phyloP scores from a whole-genome alignment of 2,888 invertebrate species.

The Nysson spinosus region DNA sequence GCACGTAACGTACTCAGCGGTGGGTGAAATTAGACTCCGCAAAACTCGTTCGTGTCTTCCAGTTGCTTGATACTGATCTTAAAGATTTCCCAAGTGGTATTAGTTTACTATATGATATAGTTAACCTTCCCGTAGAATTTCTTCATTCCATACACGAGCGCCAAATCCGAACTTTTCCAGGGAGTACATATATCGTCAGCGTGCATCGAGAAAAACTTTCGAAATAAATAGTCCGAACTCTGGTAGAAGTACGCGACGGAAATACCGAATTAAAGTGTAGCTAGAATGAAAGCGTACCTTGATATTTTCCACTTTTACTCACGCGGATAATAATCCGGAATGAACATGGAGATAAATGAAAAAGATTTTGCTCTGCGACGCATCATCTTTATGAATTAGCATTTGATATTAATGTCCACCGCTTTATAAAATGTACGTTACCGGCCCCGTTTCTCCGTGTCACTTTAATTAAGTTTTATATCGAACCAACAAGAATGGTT shows the following conservation, averaged over 20 bases:
- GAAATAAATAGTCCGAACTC: conserved; percentile 37
- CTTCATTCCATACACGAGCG: conserved; percentile 33
- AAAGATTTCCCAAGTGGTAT: conserved; percentile 57
- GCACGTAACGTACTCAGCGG: conserved; percentile 24
- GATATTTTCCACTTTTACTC: conserved; percentile 2
- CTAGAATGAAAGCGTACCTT: neutral
- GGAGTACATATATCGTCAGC: neutral
- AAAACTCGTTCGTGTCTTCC: conserved; percentile 35
- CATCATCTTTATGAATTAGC: conserved; percentile 18
- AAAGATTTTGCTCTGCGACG: conserved; percentile 5
- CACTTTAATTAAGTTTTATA: conserved; percentile 48
- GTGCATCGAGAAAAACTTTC: conserved; percentile 9
- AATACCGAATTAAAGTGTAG: conserved; percentile 29
- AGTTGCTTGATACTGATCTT: conserved; percentile 34
- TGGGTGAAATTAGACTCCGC: conserved; percentile 57
- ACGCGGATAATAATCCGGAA: neutral
- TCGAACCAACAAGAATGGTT: conserved; percentile 10
- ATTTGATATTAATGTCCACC: conserved; percentile 21
- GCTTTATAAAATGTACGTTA: conserved; percentile 24
- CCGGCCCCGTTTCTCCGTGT: conserved; percentile 15
- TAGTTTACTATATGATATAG: conserved; percentile 18
- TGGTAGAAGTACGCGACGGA: conserved; percentile 14
- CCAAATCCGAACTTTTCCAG: conserved; percentile 33
- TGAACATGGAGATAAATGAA: conserved; percentile 16
- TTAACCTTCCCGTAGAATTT: conserved; percentile 21